Conservation (phyloP, 92 coral and sea anemone species). For the Umimayanthus chanpuru region DNA sequence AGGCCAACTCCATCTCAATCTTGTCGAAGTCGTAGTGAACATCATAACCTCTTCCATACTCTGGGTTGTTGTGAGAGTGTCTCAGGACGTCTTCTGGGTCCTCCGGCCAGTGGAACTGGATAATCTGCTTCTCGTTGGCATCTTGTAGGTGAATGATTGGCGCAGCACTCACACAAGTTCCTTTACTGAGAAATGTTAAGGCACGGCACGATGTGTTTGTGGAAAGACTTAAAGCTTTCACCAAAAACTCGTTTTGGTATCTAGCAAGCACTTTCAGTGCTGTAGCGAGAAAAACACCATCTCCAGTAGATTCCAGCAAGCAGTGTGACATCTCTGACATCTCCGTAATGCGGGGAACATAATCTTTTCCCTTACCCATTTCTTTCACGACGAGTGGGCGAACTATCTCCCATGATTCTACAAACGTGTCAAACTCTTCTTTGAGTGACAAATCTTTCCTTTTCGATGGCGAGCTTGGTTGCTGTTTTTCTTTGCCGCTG, state of each 20-base stretch:
- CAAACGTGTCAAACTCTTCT: constrained; percentile 39
- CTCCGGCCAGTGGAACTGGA: constrained; percentile 43
- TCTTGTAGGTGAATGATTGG: constrained; percentile 37
- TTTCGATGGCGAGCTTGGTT: neutral
- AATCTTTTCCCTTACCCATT: constrained; percentile 17
- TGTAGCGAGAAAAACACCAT: constrained; percentile 30
- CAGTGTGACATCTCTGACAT: constrained; percentile 31
- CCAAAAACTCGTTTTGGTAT: constrained; percentile 47
- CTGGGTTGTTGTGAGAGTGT: constrained; percentile 46
- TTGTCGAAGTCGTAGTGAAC: constrained; percentile 16
- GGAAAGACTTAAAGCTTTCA: constrained; percentile 22
- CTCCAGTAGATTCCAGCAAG: constrained; percentile 32
- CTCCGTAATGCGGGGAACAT: constrained; percentile 42
- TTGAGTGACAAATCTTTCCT: neutral
- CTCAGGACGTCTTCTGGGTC: constrained; percentile 34
- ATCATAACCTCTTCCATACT: constrained; percentile 42
- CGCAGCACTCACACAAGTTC: constrained; percentile 8
- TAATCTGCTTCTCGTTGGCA: constrained; percentile 38
- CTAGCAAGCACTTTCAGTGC: constrained; percentile 45
- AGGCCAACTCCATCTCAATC: constrained; percentile 29
- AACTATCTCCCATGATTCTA: constrained; percentile 46
- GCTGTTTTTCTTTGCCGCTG: neutral
- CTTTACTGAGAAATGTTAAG: constrained; percentile 40
- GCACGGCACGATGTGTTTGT: constrained; percentile 30
- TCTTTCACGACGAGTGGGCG: constrained; percentile 30